Percentiles rank a stretch among this genome's conserved stretches.
phyloP scores from a whole-genome alignment of 2,113 vertebrate species.

The Tamias sibiricus region DNA sequence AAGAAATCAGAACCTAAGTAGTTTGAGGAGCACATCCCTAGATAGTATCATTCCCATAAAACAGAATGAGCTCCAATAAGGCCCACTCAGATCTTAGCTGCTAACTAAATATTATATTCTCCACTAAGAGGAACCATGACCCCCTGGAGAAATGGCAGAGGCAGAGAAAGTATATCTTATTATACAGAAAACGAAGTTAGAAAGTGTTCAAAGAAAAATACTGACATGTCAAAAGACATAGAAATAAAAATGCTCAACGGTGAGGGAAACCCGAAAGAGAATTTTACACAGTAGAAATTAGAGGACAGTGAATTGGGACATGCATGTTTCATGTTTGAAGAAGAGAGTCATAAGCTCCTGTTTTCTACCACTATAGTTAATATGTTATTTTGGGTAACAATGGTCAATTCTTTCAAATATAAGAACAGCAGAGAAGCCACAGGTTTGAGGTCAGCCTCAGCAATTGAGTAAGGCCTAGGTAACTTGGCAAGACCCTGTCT shows the following conservation, averaged over 20 bases:
- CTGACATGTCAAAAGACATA: background rate
- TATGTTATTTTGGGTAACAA: background rate
- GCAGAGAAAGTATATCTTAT: background rate
- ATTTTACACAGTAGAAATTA: background rate
- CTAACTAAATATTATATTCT: background rate
- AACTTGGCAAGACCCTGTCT: background rate
- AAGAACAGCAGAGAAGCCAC: background rate
- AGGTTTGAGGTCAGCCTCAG: background rate
- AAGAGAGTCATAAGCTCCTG: background rate
- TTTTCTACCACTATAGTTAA: conserved; percentile 3
- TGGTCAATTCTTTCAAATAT: conserved; percentile 3
- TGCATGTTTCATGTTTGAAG: background rate
- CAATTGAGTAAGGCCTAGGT: background rate
- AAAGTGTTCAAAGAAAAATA: background rate
- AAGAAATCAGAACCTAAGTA: too few species aligned
- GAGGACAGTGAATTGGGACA: background rate
- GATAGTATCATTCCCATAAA: background rate
- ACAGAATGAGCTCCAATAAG: background rate
- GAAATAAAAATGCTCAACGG: background rate
- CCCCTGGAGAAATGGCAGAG: background rate
- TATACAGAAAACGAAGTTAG: background rate
- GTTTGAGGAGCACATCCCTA: too few species aligned
- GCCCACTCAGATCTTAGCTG: background rate
- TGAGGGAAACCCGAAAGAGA: background rate
- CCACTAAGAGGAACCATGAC: background rate